A percentile compares a stretch with the other conserved stretches of the same genome.
These are phyloP conservation scores for Streblospio benedicti DNA, from an alignment of 1,140 invertebrate genomes.

Conservation along the genomic window DNA sequence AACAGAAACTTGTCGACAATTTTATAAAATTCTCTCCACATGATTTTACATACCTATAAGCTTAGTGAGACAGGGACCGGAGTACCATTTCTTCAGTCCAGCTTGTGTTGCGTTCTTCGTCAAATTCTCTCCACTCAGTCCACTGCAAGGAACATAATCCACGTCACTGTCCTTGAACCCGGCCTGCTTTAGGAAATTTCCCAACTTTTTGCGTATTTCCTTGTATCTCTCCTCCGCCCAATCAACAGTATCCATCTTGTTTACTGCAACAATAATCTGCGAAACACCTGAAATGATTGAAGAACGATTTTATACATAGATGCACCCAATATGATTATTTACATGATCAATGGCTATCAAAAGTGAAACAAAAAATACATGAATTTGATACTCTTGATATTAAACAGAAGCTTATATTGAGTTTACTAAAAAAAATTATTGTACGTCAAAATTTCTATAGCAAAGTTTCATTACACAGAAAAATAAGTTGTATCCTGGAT, in stretches of 20 bases:
- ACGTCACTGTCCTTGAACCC: conserved; percentile 84
- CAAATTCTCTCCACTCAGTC: conserved; percentile 87
- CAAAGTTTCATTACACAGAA: too few species aligned
- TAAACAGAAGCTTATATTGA: too few species aligned
- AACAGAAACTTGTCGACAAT: too few species aligned
- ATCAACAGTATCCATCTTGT: conserved; percentile 99
- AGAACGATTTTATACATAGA: not conserved
- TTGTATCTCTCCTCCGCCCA: conserved; percentile 84
- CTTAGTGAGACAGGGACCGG: conserved; percentile 68
- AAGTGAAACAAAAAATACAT: not conserved
- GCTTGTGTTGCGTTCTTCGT: conserved; percentile 59
- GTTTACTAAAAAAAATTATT: too few species aligned
- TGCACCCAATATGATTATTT: too few species aligned
- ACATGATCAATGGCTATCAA: too few species aligned
- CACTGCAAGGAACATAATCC: conserved; percentile 89
- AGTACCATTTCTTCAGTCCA: conserved; percentile 71
- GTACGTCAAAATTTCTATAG: too few species aligned
- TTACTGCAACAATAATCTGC: conserved; percentile 95
- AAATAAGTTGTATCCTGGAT: too few species aligned
- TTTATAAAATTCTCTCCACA: too few species aligned
- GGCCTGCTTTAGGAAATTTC: conserved; percentile 84
- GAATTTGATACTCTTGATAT: too few species aligned
- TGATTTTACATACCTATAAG: conserved; percentile 64
- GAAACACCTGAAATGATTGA: conserved; percentile 54
- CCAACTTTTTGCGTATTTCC: conserved; percentile 77